Base-by-base conservation (phyloP, 2,797 vertebrate species). In the Thaleichthys pacificus region DNA sequence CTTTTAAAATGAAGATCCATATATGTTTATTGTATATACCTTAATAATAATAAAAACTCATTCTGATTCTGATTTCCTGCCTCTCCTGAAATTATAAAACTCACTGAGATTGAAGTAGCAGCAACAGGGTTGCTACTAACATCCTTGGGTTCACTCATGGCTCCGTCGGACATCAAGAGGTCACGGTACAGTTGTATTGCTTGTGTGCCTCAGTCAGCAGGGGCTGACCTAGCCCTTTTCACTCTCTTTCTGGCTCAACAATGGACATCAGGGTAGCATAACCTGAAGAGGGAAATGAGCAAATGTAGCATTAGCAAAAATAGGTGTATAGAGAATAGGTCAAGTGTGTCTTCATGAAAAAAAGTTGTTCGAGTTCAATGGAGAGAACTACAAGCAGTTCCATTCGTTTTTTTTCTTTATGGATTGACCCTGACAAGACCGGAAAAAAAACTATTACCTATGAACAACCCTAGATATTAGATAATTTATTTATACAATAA, bases 241-340 rank as follows among this genome's bases (percentile, higher is more conserved):
- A 77, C 76, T 86, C 77, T 85, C 79, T 77, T 82, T 88, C 80
- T 81, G 83, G 82, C 77, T 82, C 80, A 88, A 72, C 80, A 74
- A 74, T 79, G 81, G 77, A 73, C 75, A 74, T 82, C 19, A 26
- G 8, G 24, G 24, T 8, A 24, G 66, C 66, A 67, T 54, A 54
- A 67, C 66, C 66, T 67, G 66, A 24, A 17, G n/a, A 66, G 47
- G 17, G n/a, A 61, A 24, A 21, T 21, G 22, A 58, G 56, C 21
- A 58, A 22, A 58, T 35, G 5, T 35, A 35, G 32, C 7, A 35
- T 35, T 6, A 35, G 32, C 32, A 8, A 35, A 35, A 7, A 8
- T 35, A 3, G 32, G 7, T 35, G 32, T 35, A 8, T 35, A 35
- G 32, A 8, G 32, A 35, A 35, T 6, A 6, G 8, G 32, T 35